Base-by-base conservation (phyloP, 2,113 vertebrate species). In the Empidonax traillii region DNA sequence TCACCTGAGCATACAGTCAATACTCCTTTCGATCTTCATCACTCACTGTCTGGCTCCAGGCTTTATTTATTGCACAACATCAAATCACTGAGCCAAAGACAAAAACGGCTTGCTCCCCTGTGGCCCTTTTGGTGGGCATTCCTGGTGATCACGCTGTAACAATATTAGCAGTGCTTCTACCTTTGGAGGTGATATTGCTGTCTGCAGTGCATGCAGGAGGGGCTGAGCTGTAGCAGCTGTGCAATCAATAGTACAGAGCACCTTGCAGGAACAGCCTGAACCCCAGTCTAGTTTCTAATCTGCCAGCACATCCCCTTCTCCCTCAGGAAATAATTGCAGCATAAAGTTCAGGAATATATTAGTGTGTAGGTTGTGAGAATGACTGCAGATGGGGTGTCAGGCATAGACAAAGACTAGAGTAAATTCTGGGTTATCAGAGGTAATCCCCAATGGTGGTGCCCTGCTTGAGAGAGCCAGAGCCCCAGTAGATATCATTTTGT, bases 21-120 rank as follows among this genome's bases (percentile, higher is more conserved):
- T 96, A 96, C 30, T 76, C 62, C 58, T 93, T 91, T 93, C 4
- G 2, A 82, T 85, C 91, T 95, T 89, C 95, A 97, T 97, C 93
- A 53, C 37, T 97, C 96, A 93, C 66, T 94, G 91, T 85, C 96
- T 89, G 93, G 67, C 93, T 94, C n/a, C 78, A 66, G 74, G 71
- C 46, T 95, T 95, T 95, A 87, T 89, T 96, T 96, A 95, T 91
- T 92, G 62, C 74, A 85, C 87, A 51, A 66, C 71, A 43, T 66
- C 73, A 63, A 89, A 79, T 85, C 77, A 88, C 84, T 1, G 12
- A 93, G 74, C 53, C 84, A 65, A 72, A 94, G 76, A 89, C 44
- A 82, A 79, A 85, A 93, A 13, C 0, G 1, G 31, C 66, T 85
- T 0, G 0, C 13, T 95, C 71, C 53, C 77, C 44, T 28, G 63